phyloP scores from a whole-genome alignment of 2,113 vertebrate species.

The Scomber scombrus region DNA sequence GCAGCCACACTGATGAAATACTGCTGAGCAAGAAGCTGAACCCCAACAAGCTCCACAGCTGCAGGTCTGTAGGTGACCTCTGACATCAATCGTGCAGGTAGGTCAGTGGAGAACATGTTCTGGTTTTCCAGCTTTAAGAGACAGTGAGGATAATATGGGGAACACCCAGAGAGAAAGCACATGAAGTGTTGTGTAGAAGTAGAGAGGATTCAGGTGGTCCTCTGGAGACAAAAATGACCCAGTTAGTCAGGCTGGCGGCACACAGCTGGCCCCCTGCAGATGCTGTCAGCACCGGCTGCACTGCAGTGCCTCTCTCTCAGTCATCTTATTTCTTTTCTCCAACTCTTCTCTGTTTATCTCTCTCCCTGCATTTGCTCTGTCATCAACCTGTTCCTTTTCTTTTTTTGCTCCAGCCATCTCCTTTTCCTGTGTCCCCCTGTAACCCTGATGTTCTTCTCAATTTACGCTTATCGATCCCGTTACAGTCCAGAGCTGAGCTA shows the following conservation, averaged over 20 bases:
- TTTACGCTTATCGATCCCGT: constrained; percentile 49
- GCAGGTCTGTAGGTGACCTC: constrained; percentile 33
- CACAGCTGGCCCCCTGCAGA: constrained; percentile 61
- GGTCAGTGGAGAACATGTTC: background rate
- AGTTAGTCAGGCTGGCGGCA: constrained; percentile 50
- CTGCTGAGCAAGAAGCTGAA: background rate
- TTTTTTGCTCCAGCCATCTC: background rate
- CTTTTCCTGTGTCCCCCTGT: constrained; percentile 10
- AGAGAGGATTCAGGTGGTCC: constrained; percentile 24
- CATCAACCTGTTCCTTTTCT: constrained; percentile 20
- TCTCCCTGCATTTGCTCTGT: constrained; percentile 24
- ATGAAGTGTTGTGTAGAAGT: background rate
- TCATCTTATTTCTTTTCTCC: constrained; percentile 6
- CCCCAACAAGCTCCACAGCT: constrained; percentile 4
- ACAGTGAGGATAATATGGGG: background rate
- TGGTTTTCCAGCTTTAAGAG: background rate
- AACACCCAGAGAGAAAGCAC: background rate
- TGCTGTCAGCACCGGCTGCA: constrained; percentile 73
- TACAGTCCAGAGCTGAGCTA: constrained; percentile 26
- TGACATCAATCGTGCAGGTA: constrained; percentile 8
- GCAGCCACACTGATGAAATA: background rate
- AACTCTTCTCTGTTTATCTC: background rate
- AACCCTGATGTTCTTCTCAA: constrained; percentile 32
- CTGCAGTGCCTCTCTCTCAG: constrained; percentile 48
- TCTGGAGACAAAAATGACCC: constrained; percentile 53